These are phyloP conservation scores for Tenthredo livida DNA, from an alignment of 2,888 invertebrate species.

Conservation along the genomic window DNA sequence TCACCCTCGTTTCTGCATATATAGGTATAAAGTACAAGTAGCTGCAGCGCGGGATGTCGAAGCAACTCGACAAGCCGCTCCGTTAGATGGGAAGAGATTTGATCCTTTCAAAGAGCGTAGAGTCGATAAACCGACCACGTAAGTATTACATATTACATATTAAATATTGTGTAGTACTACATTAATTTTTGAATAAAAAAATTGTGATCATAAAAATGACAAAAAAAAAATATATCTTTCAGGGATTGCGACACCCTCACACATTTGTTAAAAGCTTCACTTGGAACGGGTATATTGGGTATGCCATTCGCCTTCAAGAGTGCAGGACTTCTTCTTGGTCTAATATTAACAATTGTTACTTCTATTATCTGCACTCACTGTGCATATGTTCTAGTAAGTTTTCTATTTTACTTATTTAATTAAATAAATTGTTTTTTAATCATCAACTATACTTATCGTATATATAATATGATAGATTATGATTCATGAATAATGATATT, in stretches of 20 bases:
- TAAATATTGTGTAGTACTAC: too few species aligned
- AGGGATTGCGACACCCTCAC: conserved; percentile 95
- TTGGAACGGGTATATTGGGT: conserved; percentile 97
- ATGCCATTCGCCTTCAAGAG: conserved; percentile 96
- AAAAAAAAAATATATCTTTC: conserved; percentile 66
- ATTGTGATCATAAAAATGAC: too few species aligned
- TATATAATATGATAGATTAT: too few species aligned
- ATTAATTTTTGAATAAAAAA: not conserved
- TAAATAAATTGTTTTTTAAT: not conserved
- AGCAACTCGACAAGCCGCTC: conserved; percentile 75
- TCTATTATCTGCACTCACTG: conserved; percentile 96
- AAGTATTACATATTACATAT: too few species aligned
- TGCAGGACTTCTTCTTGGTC: conserved; percentile 91
- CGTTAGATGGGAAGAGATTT: conserved; percentile 80
- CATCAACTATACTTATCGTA: too few species aligned
- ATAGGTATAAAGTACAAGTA: conserved; percentile 82
- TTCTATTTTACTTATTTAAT: not conserved
- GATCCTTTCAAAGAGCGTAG: conserved; percentile 89
- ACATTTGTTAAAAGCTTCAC: conserved; percentile 96
- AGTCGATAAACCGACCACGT: conserved; percentile 90
- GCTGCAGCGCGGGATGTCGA: conserved; percentile 82
- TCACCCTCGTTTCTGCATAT: conserved; percentile 50
- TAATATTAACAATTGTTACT: conserved; percentile 90
- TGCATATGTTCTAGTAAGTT: conserved; percentile 91
- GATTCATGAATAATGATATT: too few species aligned